Percentiles rank a stretch among this genome's conserved stretches.
Evolutionary conservation across 2,797 vertebrate species (phyloP).

Genomic region (Poecilia wingei): DNA sequence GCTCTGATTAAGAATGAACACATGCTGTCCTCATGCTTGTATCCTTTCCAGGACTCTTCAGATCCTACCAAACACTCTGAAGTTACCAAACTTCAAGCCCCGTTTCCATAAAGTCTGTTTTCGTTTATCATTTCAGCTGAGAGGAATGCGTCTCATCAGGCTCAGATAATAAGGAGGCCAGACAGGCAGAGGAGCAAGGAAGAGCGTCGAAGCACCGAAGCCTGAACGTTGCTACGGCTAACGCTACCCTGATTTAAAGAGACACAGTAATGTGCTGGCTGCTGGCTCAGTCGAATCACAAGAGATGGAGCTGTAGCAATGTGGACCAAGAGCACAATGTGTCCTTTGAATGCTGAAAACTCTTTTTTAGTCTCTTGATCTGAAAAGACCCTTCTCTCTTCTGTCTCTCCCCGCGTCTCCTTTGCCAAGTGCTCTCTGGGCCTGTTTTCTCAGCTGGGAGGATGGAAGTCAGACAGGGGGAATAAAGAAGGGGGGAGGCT

Average conservation of each 20-base stretch:
- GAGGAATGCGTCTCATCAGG: conserved; percentile 46
- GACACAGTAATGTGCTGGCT: conserved; percentile 72
- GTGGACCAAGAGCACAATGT: conserved; percentile 71
- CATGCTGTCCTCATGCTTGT: conserved; percentile 4
- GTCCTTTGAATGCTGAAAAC: conserved; percentile 69
- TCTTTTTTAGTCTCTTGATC: conserved; percentile 47
- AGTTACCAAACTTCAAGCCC: conserved; percentile 4
- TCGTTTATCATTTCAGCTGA: conserved; percentile 40
- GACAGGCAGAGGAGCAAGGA: conserved; percentile 33
- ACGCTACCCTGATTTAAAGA: conserved; percentile 67
- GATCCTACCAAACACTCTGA: not conserved
- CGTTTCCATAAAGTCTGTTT: conserved; percentile 22
- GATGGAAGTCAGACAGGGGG: conserved; percentile 70
- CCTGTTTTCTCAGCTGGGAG: conserved; percentile 81
- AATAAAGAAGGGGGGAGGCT: conserved; percentile 22
- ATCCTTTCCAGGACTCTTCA: not conserved
- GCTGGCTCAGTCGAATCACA: conserved; percentile 66
- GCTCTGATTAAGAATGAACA: conserved; percentile 14
- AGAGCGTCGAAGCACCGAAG: conserved; percentile 49
- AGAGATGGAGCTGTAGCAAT: conserved; percentile 62
- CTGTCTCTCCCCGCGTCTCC: conserved; percentile 49
- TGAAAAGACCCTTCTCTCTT: conserved; percentile 66
- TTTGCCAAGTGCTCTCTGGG: conserved; percentile 68
- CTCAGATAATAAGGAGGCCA: conserved; percentile 18
- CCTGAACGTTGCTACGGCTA: conserved; percentile 70